Conservation (phyloP, 2,113 vertebrate species). For the Anolis carolinensis region DNA sequence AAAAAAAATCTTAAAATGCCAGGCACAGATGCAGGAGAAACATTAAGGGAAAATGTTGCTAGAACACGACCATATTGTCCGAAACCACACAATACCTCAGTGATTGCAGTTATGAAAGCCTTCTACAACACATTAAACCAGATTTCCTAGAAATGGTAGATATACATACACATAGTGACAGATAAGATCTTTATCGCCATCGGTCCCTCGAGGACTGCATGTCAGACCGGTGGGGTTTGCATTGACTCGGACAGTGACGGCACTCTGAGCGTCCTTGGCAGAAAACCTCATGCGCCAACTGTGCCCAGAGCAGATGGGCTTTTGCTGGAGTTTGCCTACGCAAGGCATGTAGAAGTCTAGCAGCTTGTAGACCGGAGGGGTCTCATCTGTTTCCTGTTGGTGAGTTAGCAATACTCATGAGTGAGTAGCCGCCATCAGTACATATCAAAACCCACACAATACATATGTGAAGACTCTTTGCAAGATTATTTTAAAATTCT, state of each 20-base stretch:
- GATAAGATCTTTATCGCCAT: neutral
- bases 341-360: constrained; percentile 1
- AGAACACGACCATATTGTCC: too few species aligned
- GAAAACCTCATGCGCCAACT: neutral
- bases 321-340: neutral
- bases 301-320: neutral
- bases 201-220: neutral
- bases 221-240: neutral
- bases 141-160: neutral
- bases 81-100: too few species aligned
- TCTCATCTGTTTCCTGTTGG: constrained; percentile 11
- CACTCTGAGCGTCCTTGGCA: neutral
- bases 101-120: too few species aligned
- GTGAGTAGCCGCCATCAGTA: neutral
- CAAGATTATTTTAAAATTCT: too few species aligned
- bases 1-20: too few species aligned
- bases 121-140: too few species aligned
- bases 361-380: neutral
- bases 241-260: neutral
- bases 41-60: too few species aligned
- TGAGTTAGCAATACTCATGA: neutral
- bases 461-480: neutral
- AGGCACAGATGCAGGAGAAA: too few species aligned
- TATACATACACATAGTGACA: neutral
- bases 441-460: neutral